Evolutionary conservation across 2,113 vertebrate species (phyloP).

Genomic region (Plecotus auritus): DNA sequence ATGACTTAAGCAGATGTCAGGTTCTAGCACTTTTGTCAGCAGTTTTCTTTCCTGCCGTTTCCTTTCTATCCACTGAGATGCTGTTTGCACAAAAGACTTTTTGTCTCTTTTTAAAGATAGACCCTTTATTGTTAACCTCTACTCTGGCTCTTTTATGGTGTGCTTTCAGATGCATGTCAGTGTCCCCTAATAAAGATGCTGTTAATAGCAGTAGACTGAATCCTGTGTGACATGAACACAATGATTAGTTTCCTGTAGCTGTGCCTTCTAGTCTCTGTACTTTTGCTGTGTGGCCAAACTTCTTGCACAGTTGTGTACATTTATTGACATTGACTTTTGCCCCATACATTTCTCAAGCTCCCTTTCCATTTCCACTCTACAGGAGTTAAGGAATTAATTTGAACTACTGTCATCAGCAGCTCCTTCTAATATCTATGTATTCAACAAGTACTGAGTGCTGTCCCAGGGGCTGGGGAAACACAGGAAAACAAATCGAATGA

Average conservation of each 20-base stretch:
- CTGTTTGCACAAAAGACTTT: neutral
- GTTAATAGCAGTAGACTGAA: neutral
- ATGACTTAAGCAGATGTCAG: neutral
- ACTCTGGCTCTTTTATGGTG: neutral
- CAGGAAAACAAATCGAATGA: neutral
- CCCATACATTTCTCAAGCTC: neutral
- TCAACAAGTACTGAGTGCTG: neutral
- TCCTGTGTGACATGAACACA: neutral
- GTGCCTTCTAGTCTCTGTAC: neutral
- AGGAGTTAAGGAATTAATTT: neutral
- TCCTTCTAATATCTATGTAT: neutral
- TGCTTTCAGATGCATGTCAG: neutral
- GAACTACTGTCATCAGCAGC: neutral
- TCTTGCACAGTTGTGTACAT: neutral
- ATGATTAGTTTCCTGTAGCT: neutral
- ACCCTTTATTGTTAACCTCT: neutral
- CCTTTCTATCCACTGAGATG: neutral
- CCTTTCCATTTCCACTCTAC: neutral
- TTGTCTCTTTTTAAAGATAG: conserved; percentile 18
- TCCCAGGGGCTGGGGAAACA: neutral
- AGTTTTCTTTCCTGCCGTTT: neutral
- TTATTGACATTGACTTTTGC: neutral
- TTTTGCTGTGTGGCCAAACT: neutral
- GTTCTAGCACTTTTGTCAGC: neutral
- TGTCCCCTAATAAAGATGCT: neutral